These are phyloP conservation scores for Orchesella flavescens DNA, from an alignment of 2,888 invertebrate genomes.

Conservation along the genomic window DNA sequence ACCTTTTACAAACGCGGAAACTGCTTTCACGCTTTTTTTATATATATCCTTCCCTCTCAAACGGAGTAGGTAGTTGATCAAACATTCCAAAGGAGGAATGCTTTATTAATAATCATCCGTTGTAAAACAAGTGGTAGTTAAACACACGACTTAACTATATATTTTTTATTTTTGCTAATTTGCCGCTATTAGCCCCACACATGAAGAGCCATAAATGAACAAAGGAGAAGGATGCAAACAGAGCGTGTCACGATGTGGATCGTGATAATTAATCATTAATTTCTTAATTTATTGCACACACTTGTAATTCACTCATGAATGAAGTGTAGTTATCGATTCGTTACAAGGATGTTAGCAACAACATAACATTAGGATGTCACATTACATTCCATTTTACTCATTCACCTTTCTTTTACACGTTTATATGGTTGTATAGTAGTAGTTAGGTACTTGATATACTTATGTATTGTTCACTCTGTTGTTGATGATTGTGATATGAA, in stretches of 20 bases:
- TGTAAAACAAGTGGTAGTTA: constrained; percentile 38
- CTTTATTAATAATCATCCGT: background rate
- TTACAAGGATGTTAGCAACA: constrained; percentile 52
- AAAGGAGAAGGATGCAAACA: constrained; percentile 18
- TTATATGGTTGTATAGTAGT: too few species aligned
- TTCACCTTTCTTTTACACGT: background rate
- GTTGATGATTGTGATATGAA: too few species aligned
- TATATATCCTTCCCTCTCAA: too few species aligned
- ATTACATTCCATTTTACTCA: background rate
- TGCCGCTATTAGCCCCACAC: background rate
- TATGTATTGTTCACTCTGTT: too few species aligned
- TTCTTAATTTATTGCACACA: constrained; percentile 49
- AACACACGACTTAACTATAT: constrained; percentile 38
- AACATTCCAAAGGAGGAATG: background rate
- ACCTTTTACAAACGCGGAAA: too few species aligned
- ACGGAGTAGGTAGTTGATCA: background rate
- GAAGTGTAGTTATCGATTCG: constrained; percentile 44
- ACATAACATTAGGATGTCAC: background rate
- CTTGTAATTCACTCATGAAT: constrained; percentile 31
- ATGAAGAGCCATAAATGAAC: background rate
- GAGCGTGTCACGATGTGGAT: constrained; percentile 49
- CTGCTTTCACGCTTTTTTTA: too few species aligned
- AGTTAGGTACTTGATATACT: too few species aligned
- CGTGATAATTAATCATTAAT: constrained; percentile 54
- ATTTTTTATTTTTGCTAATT: constrained; percentile 2